Base-by-base conservation (phyloP, 2,888 invertebrate species). In the Tinea trinotella region DNA sequence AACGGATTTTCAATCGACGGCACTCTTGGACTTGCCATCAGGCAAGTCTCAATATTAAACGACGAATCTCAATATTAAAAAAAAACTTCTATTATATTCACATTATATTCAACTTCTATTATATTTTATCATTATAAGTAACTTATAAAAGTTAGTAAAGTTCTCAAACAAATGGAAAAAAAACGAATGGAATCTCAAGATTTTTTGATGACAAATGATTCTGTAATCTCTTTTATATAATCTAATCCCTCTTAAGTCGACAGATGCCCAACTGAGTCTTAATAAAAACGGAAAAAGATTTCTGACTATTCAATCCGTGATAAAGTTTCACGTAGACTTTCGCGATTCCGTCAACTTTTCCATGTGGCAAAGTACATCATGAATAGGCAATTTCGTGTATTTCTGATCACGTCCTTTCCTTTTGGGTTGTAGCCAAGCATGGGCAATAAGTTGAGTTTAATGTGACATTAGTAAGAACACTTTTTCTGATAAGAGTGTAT, bases 341-440 rank as follows among this genome's bases (percentile, higher is more conserved):
- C 17, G 34, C 22, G 15, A 54, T 46, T 48, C 50, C 60, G 55
- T 67, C 71, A 76, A 74, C 62, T 74, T 74, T 64, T 62, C 60
- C 64, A 66, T 71, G 67, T 67, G 66, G 30, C 58, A 62, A 40
- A 58, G 63, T 60, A 67, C 66, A 63, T 64, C 70, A 74, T 76
- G 81, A 78, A 79, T 74, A 78, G 77, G 74, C 78, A 76, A 76
- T 78, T 70, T 64, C 60, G 60, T 70, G 66, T 67, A 72, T 76
- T 76, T 75, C 74, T 68, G 72, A 71, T 74, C 80, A 81, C 80
- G 78, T 76, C 60, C 59, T 59, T 56, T 64, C 15, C 68, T 69
- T 67, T 72, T 75, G 77, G 78, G 74, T 60, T 62, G 62, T 63
- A 63, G 71, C 75, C 76, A 78, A 74, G 64, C 64, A 60, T 64